A percentile compares a stretch with the other conserved stretches of the same genome.
phyloP scores from a whole-genome alignment of 2,113 vertebrate species.

The Sinocyclocheilus anophthalmus region DNA sequence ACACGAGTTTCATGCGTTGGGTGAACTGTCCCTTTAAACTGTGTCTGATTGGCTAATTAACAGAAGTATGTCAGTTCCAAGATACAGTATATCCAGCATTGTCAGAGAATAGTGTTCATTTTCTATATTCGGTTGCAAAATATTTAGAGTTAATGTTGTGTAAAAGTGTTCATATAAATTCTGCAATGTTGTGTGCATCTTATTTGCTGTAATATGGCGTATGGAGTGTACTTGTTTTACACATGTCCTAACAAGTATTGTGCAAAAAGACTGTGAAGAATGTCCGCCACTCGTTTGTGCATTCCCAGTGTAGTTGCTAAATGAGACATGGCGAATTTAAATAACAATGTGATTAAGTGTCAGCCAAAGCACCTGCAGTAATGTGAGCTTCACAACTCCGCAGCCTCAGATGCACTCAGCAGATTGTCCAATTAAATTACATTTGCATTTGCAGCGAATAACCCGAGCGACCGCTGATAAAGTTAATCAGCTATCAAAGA shows the following conservation, averaged over 20 bases:
- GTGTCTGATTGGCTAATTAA: not conserved
- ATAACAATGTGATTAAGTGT: slow-evolving; percentile 64
- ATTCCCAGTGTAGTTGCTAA: slow-evolving; percentile 58
- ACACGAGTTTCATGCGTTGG: too few species aligned
- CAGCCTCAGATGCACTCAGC: slow-evolving; percentile 61
- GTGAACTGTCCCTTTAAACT: not conserved
- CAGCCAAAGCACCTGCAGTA: slow-evolving; percentile 63
- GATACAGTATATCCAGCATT: not conserved
- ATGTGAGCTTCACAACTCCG: slow-evolving; percentile 56
- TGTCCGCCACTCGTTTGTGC: slow-evolving; percentile 37
- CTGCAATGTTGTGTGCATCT: not conserved
- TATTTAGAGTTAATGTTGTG: not conserved
- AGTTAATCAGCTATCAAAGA: slow-evolving; percentile 48
- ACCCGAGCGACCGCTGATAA: slow-evolving; percentile 47
- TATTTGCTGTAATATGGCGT: slow-evolving; percentile 1
- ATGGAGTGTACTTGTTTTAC: not conserved
- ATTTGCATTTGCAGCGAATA: slow-evolving; percentile 65
- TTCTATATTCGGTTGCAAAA: not conserved
- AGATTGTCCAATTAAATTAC: slow-evolving; percentile 65
- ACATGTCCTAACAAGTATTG: slow-evolving; percentile 26
- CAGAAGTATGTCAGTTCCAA: not conserved
- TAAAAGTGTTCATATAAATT: not conserved
- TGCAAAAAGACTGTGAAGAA: slow-evolving; percentile 8
- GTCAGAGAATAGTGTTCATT: not conserved
- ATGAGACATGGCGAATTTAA: slow-evolving; percentile 65